Evolutionary conservation across 2,113 vertebrate species (phyloP).

Genomic region (Pangasianodon gigas): DNA sequence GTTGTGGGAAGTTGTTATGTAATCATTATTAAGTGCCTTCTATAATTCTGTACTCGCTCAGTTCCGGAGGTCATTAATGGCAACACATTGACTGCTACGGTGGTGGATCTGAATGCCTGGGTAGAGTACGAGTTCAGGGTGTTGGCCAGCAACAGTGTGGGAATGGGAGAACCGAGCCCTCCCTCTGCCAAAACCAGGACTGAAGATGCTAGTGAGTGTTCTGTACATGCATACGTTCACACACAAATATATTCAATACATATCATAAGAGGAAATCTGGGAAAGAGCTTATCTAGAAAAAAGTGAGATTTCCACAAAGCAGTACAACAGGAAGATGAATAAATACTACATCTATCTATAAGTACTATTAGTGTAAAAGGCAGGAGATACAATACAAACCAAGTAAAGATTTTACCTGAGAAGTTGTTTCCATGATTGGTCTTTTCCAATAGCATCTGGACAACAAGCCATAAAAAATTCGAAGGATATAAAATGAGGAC

Average conservation of each 20-base stretch:
- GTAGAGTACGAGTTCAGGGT: conserved; percentile 98
- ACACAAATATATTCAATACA: not conserved
- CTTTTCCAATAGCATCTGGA: not conserved
- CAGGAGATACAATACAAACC: not conserved
- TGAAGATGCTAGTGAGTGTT: conserved; percentile 89
- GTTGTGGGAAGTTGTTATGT: not conserved
- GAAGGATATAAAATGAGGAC: not conserved
- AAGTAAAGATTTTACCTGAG: not conserved
- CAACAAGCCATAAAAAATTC: not conserved
- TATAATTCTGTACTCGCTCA: conserved; percentile 52
- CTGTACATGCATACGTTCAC: not conserved
- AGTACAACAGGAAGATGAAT: not conserved
- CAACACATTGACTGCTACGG: conserved; percentile 85
- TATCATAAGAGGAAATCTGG: not conserved
- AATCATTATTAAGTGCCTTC: not conserved
- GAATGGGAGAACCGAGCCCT: conserved; percentile 91
- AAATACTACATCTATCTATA: not conserved
- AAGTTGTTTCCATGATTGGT: not conserved
- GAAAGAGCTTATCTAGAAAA: not conserved
- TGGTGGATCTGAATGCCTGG: conserved; percentile 93
- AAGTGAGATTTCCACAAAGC: not conserved
- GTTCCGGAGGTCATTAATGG: conserved; percentile 87
- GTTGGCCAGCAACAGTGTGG: conserved; percentile 87
- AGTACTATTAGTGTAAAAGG: not conserved
- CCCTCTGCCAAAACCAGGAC: conserved; percentile 92